Conservation (phyloP, 1,140 invertebrate species). For the Drosophila auraria region DNA sequence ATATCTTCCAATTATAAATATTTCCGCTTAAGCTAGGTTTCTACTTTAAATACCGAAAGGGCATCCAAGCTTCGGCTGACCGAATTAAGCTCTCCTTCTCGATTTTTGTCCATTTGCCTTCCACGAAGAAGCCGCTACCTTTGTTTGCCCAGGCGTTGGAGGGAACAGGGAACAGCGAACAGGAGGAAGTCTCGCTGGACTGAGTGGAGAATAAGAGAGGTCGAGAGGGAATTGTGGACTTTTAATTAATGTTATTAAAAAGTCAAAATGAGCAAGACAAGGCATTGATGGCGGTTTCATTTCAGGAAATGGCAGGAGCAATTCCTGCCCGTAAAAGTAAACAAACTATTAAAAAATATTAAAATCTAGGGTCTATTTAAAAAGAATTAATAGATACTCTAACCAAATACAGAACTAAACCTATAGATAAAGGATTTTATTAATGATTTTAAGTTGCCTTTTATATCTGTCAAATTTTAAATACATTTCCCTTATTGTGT, state of each 20-base stretch:
- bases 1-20: no score
- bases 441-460: no score
- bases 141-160: slow-evolving; percentile 46
- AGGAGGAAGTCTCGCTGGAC: not conserved
- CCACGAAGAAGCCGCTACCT: slow-evolving; percentile 41
- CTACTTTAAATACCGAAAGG: no score
- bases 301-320: not conserved
- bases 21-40: no score
- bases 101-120: slow-evolving; percentile 23
- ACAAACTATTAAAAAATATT: slow-evolving; percentile 3
- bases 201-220: not conserved
- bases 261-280: slow-evolving; percentile 58
- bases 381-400: no score
- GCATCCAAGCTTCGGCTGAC: not conserved
- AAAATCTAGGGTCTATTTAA: not conserved
- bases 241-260: slow-evolving; percentile 69
- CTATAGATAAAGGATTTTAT: no score
- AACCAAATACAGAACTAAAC: no score
- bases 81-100: not conserved
- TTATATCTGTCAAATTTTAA: no score
- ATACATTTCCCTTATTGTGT: no score
- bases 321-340: not conserved
- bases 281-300: slow-evolving; percentile 7
- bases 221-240: slow-evolving; percentile 22
- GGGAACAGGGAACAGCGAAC: not conserved